Evolutionary conservation across 2,888 invertebrate genomes (phyloP).

Genomic region (Cristatella mucedo): DNA sequence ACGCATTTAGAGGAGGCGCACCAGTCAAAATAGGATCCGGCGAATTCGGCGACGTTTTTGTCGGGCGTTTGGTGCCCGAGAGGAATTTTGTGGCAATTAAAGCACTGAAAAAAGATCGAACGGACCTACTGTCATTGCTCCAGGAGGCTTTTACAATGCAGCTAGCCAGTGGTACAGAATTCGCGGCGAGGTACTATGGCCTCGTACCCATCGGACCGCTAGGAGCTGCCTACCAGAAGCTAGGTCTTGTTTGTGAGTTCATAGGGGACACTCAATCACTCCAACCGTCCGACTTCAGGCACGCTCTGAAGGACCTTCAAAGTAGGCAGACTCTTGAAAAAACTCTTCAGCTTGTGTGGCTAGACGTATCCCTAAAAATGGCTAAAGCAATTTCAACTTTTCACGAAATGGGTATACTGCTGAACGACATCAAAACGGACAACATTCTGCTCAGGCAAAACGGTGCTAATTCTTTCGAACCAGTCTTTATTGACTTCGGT

Average conservation of each 20-base stretch:
- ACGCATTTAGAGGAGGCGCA: no score
- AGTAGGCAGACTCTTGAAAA: not conserved
- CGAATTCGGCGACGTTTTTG: slow-evolving; percentile 6
- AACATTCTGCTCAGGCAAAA: slow-evolving; percentile 2
- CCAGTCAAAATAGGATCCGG: slow-evolving; percentile 2
- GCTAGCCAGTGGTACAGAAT: slow-evolving; percentile 7
- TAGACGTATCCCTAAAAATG: not conserved
- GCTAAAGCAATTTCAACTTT: slow-evolving; percentile 1
- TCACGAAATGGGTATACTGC: slow-evolving; percentile 6
- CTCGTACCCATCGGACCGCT: slow-evolving; percentile 3
- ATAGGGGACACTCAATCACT: not conserved
- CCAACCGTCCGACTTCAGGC: slow-evolving; percentile 1
- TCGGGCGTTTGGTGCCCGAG: not conserved
- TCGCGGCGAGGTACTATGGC: slow-evolving; percentile 2
- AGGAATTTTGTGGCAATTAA: slow-evolving; percentile 3
- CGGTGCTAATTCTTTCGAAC: not conserved
- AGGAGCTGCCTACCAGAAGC: not conserved
- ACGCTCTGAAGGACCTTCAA: not conserved
- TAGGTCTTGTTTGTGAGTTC: slow-evolving; percentile 3
- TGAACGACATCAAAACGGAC: slow-evolving; percentile 7
- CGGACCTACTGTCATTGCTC: not conserved
- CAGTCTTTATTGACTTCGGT: slow-evolving; percentile 7
- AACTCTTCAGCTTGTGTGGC: slow-evolving; percentile 2
- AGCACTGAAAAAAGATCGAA: slow-evolving; percentile 4
- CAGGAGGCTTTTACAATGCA: slow-evolving; percentile 6